Percentiles rank a stretch among this genome's conserved stretches.
phyloP scores from a whole-genome alignment of 2,113 vertebrate genomes.

The Porphyrio hochstetteri region DNA sequence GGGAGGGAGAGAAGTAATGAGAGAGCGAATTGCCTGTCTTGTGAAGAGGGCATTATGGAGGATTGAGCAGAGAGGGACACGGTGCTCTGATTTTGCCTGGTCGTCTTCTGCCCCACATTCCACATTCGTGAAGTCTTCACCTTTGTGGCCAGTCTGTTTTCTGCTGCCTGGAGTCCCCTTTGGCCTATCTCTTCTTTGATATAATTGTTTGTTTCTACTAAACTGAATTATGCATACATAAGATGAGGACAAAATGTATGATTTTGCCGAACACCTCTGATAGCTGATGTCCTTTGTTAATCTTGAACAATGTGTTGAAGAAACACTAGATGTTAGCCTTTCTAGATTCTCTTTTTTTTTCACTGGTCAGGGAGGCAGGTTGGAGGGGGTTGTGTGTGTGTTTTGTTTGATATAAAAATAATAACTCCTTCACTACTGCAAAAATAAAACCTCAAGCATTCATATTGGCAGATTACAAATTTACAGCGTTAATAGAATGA shows the following conservation, averaged over 20 bases:
- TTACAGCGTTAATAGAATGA: neutral
- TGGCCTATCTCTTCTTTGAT: neutral
- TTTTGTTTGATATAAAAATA: neutral
- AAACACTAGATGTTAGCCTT: neutral
- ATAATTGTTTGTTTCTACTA: neutral
- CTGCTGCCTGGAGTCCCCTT: neutral
- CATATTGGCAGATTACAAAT: neutral
- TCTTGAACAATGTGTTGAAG: neutral
- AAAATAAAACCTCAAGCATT: neutral
- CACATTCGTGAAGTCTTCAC: neutral
- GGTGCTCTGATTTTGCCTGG: neutral
- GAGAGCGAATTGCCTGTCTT: neutral
- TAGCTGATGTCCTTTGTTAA: neutral
- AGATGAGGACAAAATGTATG: neutral
- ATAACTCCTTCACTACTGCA: neutral
- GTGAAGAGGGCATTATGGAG: neutral
- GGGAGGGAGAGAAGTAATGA: neutral
- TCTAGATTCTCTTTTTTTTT: neutral
- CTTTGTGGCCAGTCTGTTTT: neutral
- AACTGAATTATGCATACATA: neutral
- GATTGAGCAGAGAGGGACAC: neutral
- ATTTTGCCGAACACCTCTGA: neutral
- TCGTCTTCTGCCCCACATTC: accelerated
- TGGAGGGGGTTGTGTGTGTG: neutral
- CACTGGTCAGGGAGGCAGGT: neutral